These are phyloP conservation scores for Acleris emargana DNA, from an alignment of 2,888 invertebrate species.

Conservation along the genomic window DNA sequence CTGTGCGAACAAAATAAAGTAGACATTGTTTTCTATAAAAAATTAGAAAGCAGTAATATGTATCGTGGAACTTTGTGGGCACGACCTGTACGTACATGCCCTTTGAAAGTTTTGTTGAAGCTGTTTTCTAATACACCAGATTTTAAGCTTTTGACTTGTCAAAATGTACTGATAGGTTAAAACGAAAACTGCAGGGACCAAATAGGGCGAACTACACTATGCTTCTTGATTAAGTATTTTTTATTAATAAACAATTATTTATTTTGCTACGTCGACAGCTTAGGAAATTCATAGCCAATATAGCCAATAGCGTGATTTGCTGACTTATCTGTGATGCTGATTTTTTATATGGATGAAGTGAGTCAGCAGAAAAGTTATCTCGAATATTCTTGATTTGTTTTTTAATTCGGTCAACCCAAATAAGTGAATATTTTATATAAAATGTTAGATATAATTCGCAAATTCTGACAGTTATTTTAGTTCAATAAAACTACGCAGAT, in stretches of 20 bases:
- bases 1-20: no score
- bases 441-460: no score
- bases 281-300: slow-evolving; percentile 71
- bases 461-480: no score
- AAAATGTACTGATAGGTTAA: slow-evolving; percentile 55
- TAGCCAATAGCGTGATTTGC: slow-evolving; percentile 54
- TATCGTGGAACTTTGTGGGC: slow-evolving; percentile 2
- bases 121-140: slow-evolving; percentile 30
- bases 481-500: not conserved
- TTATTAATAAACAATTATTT: slow-evolving; percentile 67
- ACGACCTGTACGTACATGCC: slow-evolving; percentile 1
- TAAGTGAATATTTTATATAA: no score
- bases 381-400: no score
- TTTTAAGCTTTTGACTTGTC: slow-evolving; percentile 25
- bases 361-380: not conserved
- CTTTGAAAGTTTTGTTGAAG: slow-evolving; percentile 14
- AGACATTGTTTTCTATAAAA: no score
- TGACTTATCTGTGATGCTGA: slow-evolving; percentile 29
- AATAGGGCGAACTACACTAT: slow-evolving; percentile 46
- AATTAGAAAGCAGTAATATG: no score
- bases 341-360: not conserved
- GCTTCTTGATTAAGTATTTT: slow-evolving; percentile 55
- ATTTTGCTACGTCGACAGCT: slow-evolving; percentile 67
- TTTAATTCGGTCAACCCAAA: no score
- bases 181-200: slow-evolving; percentile 59